These are phyloP conservation scores for Collichthys lucidus DNA, from an alignment of 2,113 vertebrate genomes.

Conservation along the genomic window DNA sequence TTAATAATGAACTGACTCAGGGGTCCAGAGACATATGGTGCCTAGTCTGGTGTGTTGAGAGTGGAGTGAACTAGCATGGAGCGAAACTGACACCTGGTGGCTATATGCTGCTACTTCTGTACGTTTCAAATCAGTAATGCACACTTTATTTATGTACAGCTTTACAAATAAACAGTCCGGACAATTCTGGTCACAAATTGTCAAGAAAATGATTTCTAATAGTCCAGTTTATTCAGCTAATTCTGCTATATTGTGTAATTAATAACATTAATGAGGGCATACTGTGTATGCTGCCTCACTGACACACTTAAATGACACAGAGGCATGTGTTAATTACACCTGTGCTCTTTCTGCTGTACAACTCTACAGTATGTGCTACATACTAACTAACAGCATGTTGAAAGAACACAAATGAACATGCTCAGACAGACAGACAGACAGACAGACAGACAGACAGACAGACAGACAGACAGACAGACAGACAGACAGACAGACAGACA, in stretches of 20 bases:
- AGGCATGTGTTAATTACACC: neutral
- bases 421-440: too few relatives aligned
- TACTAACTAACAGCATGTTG: too few relatives aligned
- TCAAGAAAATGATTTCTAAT: neutral
- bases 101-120: neutral
- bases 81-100: slow-evolving; percentile 69
- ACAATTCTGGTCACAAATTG: neutral
- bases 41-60: neutral
- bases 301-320: neutral
- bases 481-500: too few relatives aligned
- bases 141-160: neutral
- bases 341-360: neutral
- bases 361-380: neutral
- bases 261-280: slow-evolving; percentile 4
- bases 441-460: too few relatives aligned
- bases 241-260: neutral
- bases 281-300: neutral
- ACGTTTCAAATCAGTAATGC: neutral
- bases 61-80: neutral
- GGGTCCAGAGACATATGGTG: slow-evolving; percentile 7
- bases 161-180: neutral
- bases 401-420: neutral
- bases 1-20: slow-evolving; percentile 32
- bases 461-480: too few relatives aligned
- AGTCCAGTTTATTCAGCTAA: neutral